Evolutionary conservation across 2,113 vertebrate species (phyloP), one percentile per base, ranked within the genome.

Genomic region (Pterophyllum scalare): DNA sequence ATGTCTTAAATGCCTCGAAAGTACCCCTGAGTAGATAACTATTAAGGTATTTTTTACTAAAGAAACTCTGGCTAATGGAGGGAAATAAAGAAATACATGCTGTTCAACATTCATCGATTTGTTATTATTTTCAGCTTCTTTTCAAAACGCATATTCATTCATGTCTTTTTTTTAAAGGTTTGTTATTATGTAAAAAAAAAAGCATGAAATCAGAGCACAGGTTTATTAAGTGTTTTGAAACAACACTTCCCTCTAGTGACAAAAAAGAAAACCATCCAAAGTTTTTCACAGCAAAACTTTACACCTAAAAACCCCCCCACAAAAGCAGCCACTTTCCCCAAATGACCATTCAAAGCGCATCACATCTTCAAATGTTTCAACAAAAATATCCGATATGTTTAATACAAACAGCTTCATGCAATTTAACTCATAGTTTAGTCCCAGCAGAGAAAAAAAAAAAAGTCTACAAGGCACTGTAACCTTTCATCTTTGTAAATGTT

Each of bases 171-270:
- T 13, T 61, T 14, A 64, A 86, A 76, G 43, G 33, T 64, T 81
- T 80, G 75, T 75, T 9, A 64, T 83, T 9, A 74, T 33, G 19
- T 59, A 33, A 43, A 17, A 72, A 43, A 17, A 72, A 58, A 49
- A 54, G 40, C 26, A 76, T 81, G 38, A 87, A 65, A 84, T 83
- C 65, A 75, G 56, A 90, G 56, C 79, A 88, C 54, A 88, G 83
- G 49, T 81, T 91, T 75, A 60, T 65, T 60, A 4, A 14, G 67
- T 38, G 59, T 79, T 84, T 79, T 87, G 75, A 85, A 81, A 11
- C 79, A 94, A 94, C 85, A 91, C 86, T 88, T 81, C 94, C 93
- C 92, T 89, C 94, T 95, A 93, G 93, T 93, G 94, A 77, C 70
- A 58, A 56, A 78, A 58, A 58, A 78, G 28, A 75, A 56, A 83